Conservation (phyloP, 2,113 vertebrate species). For the Cnemophilus loriae region DNA sequence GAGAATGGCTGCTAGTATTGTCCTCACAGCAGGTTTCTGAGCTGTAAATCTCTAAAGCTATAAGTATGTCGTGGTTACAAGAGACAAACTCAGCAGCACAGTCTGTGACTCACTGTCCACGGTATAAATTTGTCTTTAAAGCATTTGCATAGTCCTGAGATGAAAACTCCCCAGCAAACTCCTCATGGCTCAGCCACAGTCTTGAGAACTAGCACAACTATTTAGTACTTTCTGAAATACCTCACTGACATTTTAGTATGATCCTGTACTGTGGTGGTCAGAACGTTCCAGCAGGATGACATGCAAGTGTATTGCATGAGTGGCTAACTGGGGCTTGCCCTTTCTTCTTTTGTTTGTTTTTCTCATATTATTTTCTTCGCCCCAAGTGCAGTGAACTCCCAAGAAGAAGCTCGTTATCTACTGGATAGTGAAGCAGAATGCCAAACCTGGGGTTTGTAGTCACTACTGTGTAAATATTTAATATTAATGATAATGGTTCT, state of each 20-base stretch:
- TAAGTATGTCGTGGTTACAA: accelerated
- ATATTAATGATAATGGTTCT: slow-evolving; percentile 3
- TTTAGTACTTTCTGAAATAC: neutral
- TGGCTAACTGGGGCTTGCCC: neutral
- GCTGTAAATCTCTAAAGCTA: neutral
- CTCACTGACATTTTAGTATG: neutral
- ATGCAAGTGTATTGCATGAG: neutral
- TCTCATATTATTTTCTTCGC: neutral
- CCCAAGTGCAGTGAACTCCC: neutral
- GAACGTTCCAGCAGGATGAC: neutral
- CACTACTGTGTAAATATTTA: slow-evolving; percentile 43
- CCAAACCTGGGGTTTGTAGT: neutral
- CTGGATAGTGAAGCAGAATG: neutral
- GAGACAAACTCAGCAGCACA: neutral
- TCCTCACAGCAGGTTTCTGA: neutral
- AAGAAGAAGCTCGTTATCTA: neutral
- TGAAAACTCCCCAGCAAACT: neutral
- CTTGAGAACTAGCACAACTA: neutral
- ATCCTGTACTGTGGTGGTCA: neutral
- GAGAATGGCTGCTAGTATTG: neutral
- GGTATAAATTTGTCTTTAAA: neutral
- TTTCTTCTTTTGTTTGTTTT: neutral
- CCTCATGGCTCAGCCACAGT: neutral
- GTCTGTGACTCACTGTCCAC: neutral
- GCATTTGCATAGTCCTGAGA: neutral